Evolutionary conservation across 1,140 invertebrate genomes (phyloP), one percentile per base, ranked within the genome.

Genomic region (Zaprionus ornatus): DNA sequence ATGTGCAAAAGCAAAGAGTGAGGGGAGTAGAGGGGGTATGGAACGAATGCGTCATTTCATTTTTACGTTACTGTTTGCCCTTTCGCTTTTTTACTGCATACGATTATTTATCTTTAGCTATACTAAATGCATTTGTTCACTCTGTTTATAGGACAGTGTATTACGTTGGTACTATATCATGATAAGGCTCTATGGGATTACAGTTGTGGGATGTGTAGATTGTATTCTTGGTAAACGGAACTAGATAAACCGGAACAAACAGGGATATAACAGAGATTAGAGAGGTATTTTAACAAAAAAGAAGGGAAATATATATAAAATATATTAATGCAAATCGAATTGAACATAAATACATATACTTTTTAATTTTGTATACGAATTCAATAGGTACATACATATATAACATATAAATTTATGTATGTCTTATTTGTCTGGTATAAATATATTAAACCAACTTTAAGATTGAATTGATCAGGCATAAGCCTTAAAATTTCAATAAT

Each of bases 41-140:
- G 17, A 19, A 23, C 61, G 32, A 29, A 60, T 73, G 64, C 65
- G 64, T 73, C 70, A 67, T n/a, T 21, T 50, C 9, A 13, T 32
- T 52, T 35, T 40, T 52, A 48, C 57, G 29, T n/a, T 56, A 21
- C 40, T 66, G 25, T 66, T 60, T 73, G 25, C 48, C 71, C 65
- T 74, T 69, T 69, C 71, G 71, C 65, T 48, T 62, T 67, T 32
- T 74, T 42, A n/a, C 45, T 45, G 50, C 45, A 60, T 40, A 29
- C 25, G 17, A 9, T 15, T 29, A 52, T 69, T 65, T 65, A 56
- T 48, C 61, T 12, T 23, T 12, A 12, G 19, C 10, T 50, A 50
- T 50, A 50, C 45, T 50, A 50, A 19, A 50, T 50, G 10, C 45
- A 19, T 1, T 50, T 50, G 45, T 1, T 12, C 12, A 23, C 45